Percentiles rank a stretch among this genome's conserved stretches.
phyloP scores from a whole-genome alignment of 1,140 invertebrate genomes.

The Pararge aegeria region DNA sequence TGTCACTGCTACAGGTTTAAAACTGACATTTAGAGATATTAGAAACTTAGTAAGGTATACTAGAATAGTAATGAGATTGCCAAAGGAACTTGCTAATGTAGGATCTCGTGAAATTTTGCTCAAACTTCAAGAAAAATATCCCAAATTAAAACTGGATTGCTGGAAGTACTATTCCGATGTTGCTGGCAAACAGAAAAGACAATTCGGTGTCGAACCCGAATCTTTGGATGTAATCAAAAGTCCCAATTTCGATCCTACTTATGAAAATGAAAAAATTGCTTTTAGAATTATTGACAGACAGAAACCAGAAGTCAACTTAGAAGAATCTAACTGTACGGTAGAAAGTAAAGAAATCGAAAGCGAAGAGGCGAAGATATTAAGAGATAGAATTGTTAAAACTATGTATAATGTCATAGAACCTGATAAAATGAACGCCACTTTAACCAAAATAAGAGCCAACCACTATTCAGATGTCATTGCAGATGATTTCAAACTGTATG shows the following conservation, averaged over 20 bases:
- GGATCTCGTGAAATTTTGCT: constrained; percentile 54
- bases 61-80: constrained; percentile 56
- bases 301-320: constrained; percentile 49
- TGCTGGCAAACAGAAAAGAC: constrained; percentile 61
- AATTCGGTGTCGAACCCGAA: constrained; percentile 64
- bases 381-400: constrained; percentile 41
- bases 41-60: constrained; percentile 61
- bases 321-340: constrained; percentile 34
- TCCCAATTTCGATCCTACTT: constrained; percentile 50
- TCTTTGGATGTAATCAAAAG: constrained; percentile 60
- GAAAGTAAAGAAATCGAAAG: constrained; percentile 23
- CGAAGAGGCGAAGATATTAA: constrained; percentile 36
- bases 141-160: constrained; percentile 53
- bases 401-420: constrained; percentile 55
- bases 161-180: constrained; percentile 71
- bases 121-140: constrained; percentile 48
- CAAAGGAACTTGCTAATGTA: constrained; percentile 52
- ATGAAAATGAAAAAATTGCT: constrained; percentile 47
- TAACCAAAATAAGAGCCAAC: constrained; percentile 51
- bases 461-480: constrained; percentile 60
- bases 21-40: constrained; percentile 55
- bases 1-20: constrained; percentile 57
- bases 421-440: constrained; percentile 43
- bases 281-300: constrained; percentile 65
- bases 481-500: constrained; percentile 66